Percentiles rank a stretch among this genome's conserved stretches.
These are phyloP conservation scores for Phycodurus eques DNA, from an alignment of 2,113 vertebrate species.

Conservation along the genomic window DNA sequence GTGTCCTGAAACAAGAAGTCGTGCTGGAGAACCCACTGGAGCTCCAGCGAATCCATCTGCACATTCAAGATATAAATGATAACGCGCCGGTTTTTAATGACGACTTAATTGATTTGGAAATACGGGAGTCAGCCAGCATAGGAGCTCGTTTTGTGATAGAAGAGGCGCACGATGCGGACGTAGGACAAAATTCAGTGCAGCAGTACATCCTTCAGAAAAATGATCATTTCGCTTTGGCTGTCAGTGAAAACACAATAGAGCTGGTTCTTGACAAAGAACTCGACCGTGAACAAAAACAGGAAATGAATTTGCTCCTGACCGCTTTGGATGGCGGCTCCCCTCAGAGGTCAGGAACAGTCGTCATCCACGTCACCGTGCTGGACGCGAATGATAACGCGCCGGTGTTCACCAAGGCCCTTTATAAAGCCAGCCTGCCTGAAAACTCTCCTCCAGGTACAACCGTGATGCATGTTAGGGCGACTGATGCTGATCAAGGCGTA, in stretches of 20 bases:
- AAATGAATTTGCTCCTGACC: conserved; percentile 46
- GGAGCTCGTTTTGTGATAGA: conserved; percentile 70
- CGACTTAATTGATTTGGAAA: conserved; percentile 55
- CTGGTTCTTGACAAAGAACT: conserved; percentile 64
- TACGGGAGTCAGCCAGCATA: conserved; percentile 41
- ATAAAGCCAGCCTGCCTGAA: conserved; percentile 53
- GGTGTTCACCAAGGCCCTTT: conserved; percentile 40
- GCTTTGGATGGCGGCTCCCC: conserved; percentile 65
- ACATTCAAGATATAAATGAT: conserved; percentile 79
- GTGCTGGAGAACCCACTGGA: conserved; percentile 63
- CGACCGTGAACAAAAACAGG: conserved; percentile 52
- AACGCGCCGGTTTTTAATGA: conserved; percentile 68
- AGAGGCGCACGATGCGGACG: conserved; percentile 71
- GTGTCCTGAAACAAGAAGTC: conserved; percentile 70
- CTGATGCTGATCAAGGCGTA: conserved; percentile 74
- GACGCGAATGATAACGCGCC: conserved; percentile 66
- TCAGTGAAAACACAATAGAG: conserved; percentile 50
- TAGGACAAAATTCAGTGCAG: conserved; percentile 68
- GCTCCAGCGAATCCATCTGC: conserved; percentile 58
- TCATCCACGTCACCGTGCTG: conserved; percentile 54
- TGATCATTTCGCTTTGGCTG: conserved; percentile 61
- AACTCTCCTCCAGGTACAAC: conserved; percentile 36
- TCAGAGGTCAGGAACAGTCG: conserved; percentile 58
- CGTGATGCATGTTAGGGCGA: conserved; percentile 69
- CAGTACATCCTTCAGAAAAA: conserved; percentile 63